These are phyloP conservation scores for Saiga tatarica DNA, from an alignment of 2,113 vertebrate species.

Conservation along the genomic window DNA sequence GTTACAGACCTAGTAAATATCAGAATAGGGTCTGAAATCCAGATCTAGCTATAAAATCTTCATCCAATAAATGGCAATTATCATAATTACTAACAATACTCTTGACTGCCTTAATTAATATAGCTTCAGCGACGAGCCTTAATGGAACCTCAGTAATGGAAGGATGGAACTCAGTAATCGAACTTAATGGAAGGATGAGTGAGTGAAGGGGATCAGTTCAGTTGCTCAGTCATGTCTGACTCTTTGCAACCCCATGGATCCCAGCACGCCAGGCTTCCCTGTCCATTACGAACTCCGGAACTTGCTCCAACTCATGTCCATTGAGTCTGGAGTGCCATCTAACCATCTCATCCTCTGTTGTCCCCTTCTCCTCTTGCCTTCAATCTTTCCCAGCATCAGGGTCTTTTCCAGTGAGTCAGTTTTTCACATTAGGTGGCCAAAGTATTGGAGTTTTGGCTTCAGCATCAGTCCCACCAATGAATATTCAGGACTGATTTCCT, in stretches of 20 bases:
- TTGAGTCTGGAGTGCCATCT: not conserved
- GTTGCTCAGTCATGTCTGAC: not conserved
- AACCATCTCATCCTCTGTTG: not conserved
- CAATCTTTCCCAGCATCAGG: not conserved
- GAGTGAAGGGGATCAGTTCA: not conserved
- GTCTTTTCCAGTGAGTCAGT: not conserved
- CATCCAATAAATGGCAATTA: not conserved
- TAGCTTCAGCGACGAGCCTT: not conserved
- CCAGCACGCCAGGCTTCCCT: rapidly evolving
- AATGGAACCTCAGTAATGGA: not conserved
- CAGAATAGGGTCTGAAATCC: not conserved
- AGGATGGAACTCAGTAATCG: not conserved
- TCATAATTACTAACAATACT: not conserved
- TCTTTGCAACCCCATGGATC: not conserved
- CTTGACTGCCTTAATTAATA: not conserved
- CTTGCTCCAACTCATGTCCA: not conserved
- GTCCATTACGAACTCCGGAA: rapidly evolving
- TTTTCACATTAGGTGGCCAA: not conserved
- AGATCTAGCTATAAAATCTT: not conserved
- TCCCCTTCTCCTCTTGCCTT: not conserved
- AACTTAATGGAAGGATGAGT: not conserved
- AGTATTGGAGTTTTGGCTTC: not conserved
- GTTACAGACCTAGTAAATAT: not conserved
- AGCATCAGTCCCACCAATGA: not conserved
- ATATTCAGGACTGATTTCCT: not conserved